Evolutionary conservation across 1,140 invertebrate genomes (phyloP), one percentile per base, ranked within the genome.

Genomic region (Drosophila mauritiana): DNA sequence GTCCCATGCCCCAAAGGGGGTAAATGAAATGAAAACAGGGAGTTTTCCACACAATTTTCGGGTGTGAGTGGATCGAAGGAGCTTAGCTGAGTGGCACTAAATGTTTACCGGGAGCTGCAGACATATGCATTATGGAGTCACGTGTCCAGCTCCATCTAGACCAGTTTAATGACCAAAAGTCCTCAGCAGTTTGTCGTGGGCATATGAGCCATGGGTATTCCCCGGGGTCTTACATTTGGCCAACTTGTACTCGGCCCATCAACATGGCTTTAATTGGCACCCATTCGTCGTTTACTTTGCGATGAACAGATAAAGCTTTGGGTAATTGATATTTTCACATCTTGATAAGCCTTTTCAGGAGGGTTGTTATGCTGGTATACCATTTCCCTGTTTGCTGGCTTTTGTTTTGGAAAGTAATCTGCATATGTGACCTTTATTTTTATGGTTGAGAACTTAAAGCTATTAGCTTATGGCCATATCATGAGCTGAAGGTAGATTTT

Each of bases 71-170:
- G 51, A 20, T 39, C 36, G 12, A 37, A 70, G 67, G 55, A 69
- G 65, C 49, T 4, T 11, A 22, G 40, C 49, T 55, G 45, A 69
- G 64, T 70, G 67, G 49, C 59, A 46, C 59, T 75, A 76, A 75
- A 76, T 67, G 73, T 39, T 74, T 17, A 39, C 51, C 51, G 42
- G 42, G 70, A 56, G 57, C 31, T 76, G 62, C 62, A 75, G 72
- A 75, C 73, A 78, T 70, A 69, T 77, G 73, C 73, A 75, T 55
- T 59, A 76, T 52, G 39, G 31, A 59, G 73, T 78, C 74, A 77
- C 73, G 74, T 78, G 74, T 69, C 74, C 74, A 45, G 56, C 27
- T 45, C 74, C 73, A 76, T 62, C 70, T 74, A 53, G 62, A 53
- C 31, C 31, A 22, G 40, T 36, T 49, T 70, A 72, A 70, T 72